A percentile compares a stretch with the other conserved stretches of the same genome.
These are phyloP conservation scores for Tholera decimalis DNA, from an alignment of 2,888 invertebrate genomes.

Conservation along the genomic window DNA sequence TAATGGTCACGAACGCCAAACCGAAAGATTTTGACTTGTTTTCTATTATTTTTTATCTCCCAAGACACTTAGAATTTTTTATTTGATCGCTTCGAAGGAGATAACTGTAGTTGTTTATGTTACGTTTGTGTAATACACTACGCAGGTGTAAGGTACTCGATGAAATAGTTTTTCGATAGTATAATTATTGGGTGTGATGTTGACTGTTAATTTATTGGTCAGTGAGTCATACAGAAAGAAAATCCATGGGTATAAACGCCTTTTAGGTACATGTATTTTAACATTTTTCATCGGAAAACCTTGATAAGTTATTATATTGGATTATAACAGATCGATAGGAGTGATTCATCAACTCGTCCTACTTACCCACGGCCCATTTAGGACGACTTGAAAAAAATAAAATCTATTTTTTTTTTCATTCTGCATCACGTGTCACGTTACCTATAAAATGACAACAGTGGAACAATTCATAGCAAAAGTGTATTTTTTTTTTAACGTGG, in stretches of 20 bases:
- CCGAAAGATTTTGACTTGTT: slow-evolving; percentile 63
- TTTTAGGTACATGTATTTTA: not conserved
- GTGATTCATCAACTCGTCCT: too few relatives aligned
- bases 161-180: slow-evolving; percentile 23
- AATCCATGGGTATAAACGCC: slow-evolving; percentile 13
- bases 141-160: slow-evolving; percentile 21
- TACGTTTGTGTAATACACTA: slow-evolving; percentile 30
- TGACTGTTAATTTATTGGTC: slow-evolving; percentile 11
- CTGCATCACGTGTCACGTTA: too few relatives aligned
- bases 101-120: slow-evolving; percentile 49
- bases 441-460: too few relatives aligned
- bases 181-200: slow-evolving; percentile 39
- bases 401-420: too few relatives aligned
- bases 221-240: slow-evolving; percentile 13
- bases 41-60: slow-evolving; percentile 63
- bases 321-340: too few relatives aligned
- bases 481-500: too few relatives aligned
- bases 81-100: slow-evolving; percentile 48
- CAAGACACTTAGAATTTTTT: slow-evolving; percentile 51
- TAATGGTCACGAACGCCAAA: slow-evolving; percentile 60
- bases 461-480: too few relatives aligned
- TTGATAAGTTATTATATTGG: not conserved
- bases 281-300: not conserved
- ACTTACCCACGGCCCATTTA: too few relatives aligned
- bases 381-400: too few relatives aligned